phyloP scores from a whole-genome alignment of 2,888 invertebrate genomes.

The Acanthosepion pharaonis region DNA sequence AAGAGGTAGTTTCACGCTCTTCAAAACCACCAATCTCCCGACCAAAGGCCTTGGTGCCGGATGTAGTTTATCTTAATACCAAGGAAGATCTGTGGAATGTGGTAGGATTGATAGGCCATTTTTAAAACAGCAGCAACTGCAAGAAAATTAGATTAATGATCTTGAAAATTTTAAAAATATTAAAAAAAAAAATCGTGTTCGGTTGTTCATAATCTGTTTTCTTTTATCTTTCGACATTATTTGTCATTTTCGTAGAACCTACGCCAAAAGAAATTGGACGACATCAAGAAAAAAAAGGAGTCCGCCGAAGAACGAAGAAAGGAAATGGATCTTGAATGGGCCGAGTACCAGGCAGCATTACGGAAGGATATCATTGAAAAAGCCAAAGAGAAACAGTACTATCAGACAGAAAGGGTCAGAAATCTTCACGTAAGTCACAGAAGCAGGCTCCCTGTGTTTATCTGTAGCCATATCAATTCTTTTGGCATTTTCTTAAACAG shows the following conservation, averaged over 20 bases:
- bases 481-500: background rate
- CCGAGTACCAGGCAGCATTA: constrained; percentile 72
- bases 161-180: too few relatives aligned
- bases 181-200: background rate
- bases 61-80: too few relatives aligned
- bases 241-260: constrained; percentile 65
- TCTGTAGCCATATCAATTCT: background rate
- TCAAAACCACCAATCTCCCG: too few relatives aligned
- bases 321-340: constrained; percentile 73
- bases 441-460: too few relatives aligned
- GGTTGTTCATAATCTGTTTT: too few relatives aligned
- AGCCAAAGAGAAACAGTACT: constrained; percentile 75
- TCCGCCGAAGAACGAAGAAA: constrained; percentile 73
- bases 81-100: too few relatives aligned
- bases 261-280: constrained; percentile 73
- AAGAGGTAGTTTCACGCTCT: too few relatives aligned
- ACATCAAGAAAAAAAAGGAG: constrained; percentile 69
- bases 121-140: too few relatives aligned
- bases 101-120: too few relatives aligned
- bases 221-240: background rate
- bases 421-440: constrained; percentile 72
- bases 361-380: constrained; percentile 74
- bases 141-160: too few relatives aligned
- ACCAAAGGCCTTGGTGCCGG: too few relatives aligned
- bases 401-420: constrained; percentile 75